Evolutionary conservation across 2,797 vertebrate species (phyloP).

Genomic region (Premnoplex brunnescens): DNA sequence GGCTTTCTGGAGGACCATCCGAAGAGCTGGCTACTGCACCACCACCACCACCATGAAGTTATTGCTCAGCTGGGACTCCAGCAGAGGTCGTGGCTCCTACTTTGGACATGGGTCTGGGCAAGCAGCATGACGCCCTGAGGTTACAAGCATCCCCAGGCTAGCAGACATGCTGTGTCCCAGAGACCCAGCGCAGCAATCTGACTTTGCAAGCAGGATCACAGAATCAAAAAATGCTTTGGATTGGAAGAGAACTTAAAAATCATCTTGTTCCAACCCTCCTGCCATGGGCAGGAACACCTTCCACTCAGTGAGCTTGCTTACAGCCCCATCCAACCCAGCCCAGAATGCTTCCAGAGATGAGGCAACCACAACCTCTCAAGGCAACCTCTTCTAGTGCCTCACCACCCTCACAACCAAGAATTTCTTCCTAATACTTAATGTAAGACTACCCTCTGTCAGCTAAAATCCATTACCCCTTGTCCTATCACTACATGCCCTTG

Average conservation of each 20-base stretch:
- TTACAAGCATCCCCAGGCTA: not conserved
- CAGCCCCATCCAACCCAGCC: not conserved
- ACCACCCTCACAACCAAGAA: not conserved
- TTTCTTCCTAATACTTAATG: not conserved
- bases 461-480: not conserved
- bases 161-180: fast-evolving
- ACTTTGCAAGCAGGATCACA: not conserved
- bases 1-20: fast-evolving
- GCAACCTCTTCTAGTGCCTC: not conserved
- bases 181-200: fast-evolving
- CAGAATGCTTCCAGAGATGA: not conserved
- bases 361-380: not conserved
- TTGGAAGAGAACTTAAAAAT: not conserved
- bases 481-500: not conserved
- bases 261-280: not conserved
- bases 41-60: not conserved
- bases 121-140: not conserved
- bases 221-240: not conserved
- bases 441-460: not conserved
- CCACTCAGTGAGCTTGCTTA: not conserved
- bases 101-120: fast-evolving
- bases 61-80: not conserved
- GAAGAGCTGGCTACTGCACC: not conserved
- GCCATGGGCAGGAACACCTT: not conserved
- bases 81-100: fast-evolving